Evolutionary conservation across 2,113 vertebrate genomes (phyloP), one percentile per base, ranked within the genome.

Genomic region (Cairina moschata): DNA sequence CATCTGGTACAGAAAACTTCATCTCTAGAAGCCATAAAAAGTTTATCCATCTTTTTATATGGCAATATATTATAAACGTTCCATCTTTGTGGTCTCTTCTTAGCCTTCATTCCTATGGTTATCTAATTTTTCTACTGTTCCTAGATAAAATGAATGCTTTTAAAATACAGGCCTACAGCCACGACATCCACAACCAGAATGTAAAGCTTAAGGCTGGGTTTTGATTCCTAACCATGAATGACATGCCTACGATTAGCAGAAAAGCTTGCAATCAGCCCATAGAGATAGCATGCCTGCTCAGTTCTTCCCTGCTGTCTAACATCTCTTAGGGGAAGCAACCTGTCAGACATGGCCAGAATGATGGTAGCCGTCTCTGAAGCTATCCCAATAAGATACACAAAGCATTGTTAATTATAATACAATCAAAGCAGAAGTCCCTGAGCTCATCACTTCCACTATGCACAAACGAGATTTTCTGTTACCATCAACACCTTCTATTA

Each of bases 401-500:
- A 94, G 77, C 88, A 56, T 25, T 1, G 0, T 91, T 97, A 97
- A 97, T 96, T 97, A 91, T 58, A 97, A 91, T 5, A 11, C 95
- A 96, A 95, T 91, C 94, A 94, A 96, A 95, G 86, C 60, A 4
- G 87, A 76, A 83, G 66, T 90, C 89, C 92, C 85, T 38, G 36
- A 92, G 80, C 86, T 96, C 71, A 15, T 90, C 87, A 38, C 46
- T 89, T 89, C 75, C 29, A 54, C 86, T 62, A 67, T 0, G 8
- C 78, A 93, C 91, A 97, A 97, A 97, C 87, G 69, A 96, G 91
- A 94, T 88, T 91, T 87, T 93, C 95, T 96, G 56, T 93, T 96
- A 90, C 75, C 72, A 48, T 63, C 65, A 97, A 87, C 90, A 95
- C 85, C 78, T 92, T 91, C 90, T 78, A 96, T 96, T 97, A 95